Base-by-base conservation (phyloP, 2,113 vertebrate genomes). In the Leiothrix lutea region DNA sequence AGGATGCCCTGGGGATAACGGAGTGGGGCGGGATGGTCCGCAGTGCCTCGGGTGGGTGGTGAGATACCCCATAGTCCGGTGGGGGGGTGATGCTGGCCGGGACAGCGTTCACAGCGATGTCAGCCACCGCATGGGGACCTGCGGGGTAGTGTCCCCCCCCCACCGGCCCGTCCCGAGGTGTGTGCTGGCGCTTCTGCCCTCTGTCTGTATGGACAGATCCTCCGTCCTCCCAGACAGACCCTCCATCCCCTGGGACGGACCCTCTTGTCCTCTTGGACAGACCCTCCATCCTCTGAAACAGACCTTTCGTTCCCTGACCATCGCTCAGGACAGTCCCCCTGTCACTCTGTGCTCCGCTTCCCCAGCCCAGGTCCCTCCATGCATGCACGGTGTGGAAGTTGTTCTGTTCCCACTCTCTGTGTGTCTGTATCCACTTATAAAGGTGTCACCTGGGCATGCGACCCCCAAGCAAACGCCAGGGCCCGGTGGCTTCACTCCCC, bases 361-460 rank as follows among this genome's bases (percentile, higher is more conserved):
- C 60, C n/a, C 42, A 58, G 35, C 38, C 35, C 3, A 1, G 33
- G 8, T 50, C 53, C 33, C 57, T 50, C 26, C 2, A 2, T 65
- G 35, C 31, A 0, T 3, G 6, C 40, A 0, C 0, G 6, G 14
- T 44, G 62, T 73, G 23, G 31, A 91, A 86, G 54, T 80, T 82
- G 53, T 48, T 45, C 67, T 3, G 2, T 64, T 60, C 72, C 45
- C 19, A 1, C 61, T 58, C 53, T 13, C 14, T 1, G 1, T 24
- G 35, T 24, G 9, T 28, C 50, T 9, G 2, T 45, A 11, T 36
- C 60, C 2, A 0, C 45, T 82, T 58, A 35, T 44, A 11, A 64
- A 23, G 29, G 13, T 28, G 67, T 29, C 44, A 51, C 0, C 21
- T 1, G 7, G 66, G 25, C 3, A 0, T 3, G 2, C 2, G 2